phyloP scores from a whole-genome alignment of 2,888 invertebrate genomes.

The Cheiracanthium punctorium region DNA sequence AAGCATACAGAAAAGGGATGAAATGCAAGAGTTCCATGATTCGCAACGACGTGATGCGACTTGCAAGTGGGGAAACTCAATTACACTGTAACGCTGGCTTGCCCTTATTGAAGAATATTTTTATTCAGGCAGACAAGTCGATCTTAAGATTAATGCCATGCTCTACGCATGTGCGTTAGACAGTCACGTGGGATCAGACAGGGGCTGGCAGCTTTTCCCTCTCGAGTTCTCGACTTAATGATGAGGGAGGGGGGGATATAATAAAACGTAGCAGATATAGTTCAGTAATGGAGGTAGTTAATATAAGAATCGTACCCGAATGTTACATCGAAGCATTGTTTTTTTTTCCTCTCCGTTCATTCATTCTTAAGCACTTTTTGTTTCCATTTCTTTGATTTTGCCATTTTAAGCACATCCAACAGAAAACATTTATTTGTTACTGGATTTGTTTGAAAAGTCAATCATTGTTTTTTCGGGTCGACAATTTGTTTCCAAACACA shows the following conservation, averaged over 20 bases:
- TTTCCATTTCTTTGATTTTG: neutral
- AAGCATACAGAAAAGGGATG: slow-evolving; percentile 53
- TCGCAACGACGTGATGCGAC: slow-evolving; percentile 65
- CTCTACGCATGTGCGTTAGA: slow-evolving; percentile 48
- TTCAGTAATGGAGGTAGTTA: slow-evolving; percentile 70
- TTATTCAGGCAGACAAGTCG: slow-evolving; percentile 71
- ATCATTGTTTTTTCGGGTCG: neutral
- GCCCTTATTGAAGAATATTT: slow-evolving; percentile 70
- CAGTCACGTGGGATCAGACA: slow-evolving; percentile 62
- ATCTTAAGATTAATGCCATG: slow-evolving; percentile 70
- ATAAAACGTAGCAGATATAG: slow-evolving; percentile 68
- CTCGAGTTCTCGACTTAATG: slow-evolving; percentile 62
- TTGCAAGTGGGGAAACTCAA: slow-evolving; percentile 68
- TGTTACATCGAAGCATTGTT: neutral
- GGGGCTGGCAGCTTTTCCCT: slow-evolving; percentile 32
- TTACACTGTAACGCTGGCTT: slow-evolving; percentile 69
- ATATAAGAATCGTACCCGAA: slow-evolving; percentile 59
- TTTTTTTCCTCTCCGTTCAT: neutral
- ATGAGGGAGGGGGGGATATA: slow-evolving; percentile 57
- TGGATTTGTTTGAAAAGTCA: neutral
- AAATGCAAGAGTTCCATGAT: slow-evolving; percentile 70
- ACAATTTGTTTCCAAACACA: neutral
- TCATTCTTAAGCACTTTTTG: slow-evolving; percentile 17
- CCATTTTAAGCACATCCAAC: neutral
- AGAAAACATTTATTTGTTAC: neutral